These are phyloP conservation scores for Notothenia coriiceps DNA, from an alignment of 2,113 vertebrate species.

Conservation along the genomic window DNA sequence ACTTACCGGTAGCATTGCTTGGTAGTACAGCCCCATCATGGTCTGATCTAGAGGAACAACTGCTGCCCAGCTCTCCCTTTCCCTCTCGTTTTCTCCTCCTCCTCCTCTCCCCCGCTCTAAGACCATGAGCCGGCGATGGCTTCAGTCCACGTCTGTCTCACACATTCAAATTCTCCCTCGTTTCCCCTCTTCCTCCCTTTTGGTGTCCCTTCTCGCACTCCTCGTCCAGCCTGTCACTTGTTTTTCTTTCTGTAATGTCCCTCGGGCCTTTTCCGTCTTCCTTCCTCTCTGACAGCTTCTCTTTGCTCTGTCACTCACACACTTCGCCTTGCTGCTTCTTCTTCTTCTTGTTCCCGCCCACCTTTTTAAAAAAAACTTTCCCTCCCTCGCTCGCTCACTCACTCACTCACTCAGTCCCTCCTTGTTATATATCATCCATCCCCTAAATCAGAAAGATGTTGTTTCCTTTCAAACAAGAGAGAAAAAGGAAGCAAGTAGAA, in stretches of 20 bases:
- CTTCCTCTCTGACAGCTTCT: slow-evolving; percentile 67
- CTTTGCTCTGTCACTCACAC: slow-evolving; percentile 77
- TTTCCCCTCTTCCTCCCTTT: slow-evolving; percentile 67
- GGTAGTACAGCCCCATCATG: slow-evolving; percentile 85
- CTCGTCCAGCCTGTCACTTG: slow-evolving; percentile 65
- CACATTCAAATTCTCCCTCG: slow-evolving; percentile 82
- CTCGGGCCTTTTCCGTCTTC: slow-evolving; percentile 69
- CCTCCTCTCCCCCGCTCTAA: slow-evolving; percentile 67
- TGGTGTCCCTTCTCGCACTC: slow-evolving; percentile 61
- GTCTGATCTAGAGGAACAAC: slow-evolving; percentile 73
- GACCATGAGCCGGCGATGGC: slow-evolving; percentile 72
- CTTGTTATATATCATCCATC: slow-evolving; percentile 50
- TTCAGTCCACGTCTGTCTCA: slow-evolving; percentile 75
- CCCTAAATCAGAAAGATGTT: slow-evolving; percentile 59
- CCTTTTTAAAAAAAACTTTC: slow-evolving; percentile 68
- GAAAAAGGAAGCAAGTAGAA: slow-evolving; percentile 62
- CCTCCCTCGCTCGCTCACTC: slow-evolving; percentile 52
- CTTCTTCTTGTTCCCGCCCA: slow-evolving; percentile 76
- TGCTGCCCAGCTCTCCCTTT: slow-evolving; percentile 67
- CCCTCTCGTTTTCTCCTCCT: slow-evolving; percentile 57
- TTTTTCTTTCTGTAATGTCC: slow-evolving; percentile 61
- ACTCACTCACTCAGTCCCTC: slow-evolving; percentile 56
- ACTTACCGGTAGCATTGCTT: slow-evolving; percentile 81
- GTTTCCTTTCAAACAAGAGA: slow-evolving; percentile 32
- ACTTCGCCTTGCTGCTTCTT: slow-evolving; percentile 64